Base-by-base conservation (phyloP, 2,797 vertebrate species). In the Acanthurus tractus region DNA sequence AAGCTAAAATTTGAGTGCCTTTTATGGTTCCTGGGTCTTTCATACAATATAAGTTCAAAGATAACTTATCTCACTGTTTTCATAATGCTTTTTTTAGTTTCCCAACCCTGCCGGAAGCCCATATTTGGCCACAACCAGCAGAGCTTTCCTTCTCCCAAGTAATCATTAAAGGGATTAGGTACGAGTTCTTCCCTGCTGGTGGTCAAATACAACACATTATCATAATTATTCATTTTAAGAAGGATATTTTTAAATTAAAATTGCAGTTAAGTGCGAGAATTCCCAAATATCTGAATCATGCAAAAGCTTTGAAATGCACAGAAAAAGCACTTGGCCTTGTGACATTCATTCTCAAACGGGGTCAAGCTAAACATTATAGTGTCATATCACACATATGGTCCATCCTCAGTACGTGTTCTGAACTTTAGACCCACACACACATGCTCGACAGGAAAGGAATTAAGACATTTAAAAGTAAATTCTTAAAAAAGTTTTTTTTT, bases 121-220 rank as follows among this genome's bases (percentile, higher is more conserved):
- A 88, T 90, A 77, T 91, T 86, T 84, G 78, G 78, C n/a, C 58
- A 79, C 25, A 71, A 40, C 50, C 38, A 8, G 73, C 34, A 23
- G 40, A 74, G 64, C 36, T 70, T 56, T 74, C 67, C 54, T 74
- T 72, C 62, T 61, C 42, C 54, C 62, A 20, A 84, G 49, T 76
- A 91, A 89, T 90, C 79, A 91, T 88, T 92, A 56, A 65, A 81
- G 36, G 66, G 80, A 82, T 90, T 82, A 76, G 66, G 18, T 73
- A 81, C 82, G 57, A 81, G 48, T 70, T 44, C 11, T 82, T 66
- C 78, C 38, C 81, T 42, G 15, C 42, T 48, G 45, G 63, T 53
- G 67, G 62, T 63, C 64, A 82, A 65, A 62, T 70, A 63, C 74
- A 78, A 76, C 70, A 56, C 45, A n/a, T 65, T 48, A 63, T 74